phyloP scores from a whole-genome alignment of 1,140 invertebrate species.

The Euura lappo region DNA sequence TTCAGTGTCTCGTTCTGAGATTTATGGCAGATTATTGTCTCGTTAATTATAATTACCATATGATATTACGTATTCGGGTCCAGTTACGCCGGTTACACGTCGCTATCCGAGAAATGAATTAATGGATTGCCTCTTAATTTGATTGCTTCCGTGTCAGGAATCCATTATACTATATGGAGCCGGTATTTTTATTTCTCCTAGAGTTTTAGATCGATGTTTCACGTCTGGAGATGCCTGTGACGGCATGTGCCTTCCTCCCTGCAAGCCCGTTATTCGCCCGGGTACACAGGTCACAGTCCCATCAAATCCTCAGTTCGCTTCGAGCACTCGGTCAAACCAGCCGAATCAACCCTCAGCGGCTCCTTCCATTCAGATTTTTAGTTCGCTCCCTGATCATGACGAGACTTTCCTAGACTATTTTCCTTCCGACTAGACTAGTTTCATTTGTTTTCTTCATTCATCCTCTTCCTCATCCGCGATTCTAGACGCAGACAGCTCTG shows the following conservation, averaged over 20 bases:
- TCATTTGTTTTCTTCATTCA: background rate
- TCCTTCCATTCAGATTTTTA: no score
- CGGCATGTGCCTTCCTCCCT: slow-evolving; percentile 34
- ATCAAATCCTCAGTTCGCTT: slow-evolving; percentile 13
- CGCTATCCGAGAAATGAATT: no score
- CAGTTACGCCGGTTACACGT: no score
- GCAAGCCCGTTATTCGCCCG: slow-evolving; percentile 42
- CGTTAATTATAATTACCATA: no score
- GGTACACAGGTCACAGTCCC: slow-evolving; percentile 11
- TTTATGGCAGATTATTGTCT: no score
- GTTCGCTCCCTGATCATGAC: no score
- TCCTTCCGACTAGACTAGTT: no score
- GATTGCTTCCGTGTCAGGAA: slow-evolving; percentile 26
- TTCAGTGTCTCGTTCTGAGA: no score
- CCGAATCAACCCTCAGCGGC: background rate
- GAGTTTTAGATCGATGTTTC: slow-evolving; percentile 46
- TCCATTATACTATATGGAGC: slow-evolving; percentile 23
- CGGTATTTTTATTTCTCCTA: slow-evolving; percentile 26
- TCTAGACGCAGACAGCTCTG: slow-evolving; percentile 16
- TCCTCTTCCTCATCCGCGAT: slow-evolving; percentile 24
- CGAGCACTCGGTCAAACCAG: background rate
- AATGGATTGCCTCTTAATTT: slow-evolving; percentile 1
- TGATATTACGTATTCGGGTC: no score
- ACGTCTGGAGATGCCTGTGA: slow-evolving; percentile 37
- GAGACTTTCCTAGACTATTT: no score